Base-by-base conservation (phyloP, 1,140 invertebrate species). In the Lysiphlebus fabarum region DNA sequence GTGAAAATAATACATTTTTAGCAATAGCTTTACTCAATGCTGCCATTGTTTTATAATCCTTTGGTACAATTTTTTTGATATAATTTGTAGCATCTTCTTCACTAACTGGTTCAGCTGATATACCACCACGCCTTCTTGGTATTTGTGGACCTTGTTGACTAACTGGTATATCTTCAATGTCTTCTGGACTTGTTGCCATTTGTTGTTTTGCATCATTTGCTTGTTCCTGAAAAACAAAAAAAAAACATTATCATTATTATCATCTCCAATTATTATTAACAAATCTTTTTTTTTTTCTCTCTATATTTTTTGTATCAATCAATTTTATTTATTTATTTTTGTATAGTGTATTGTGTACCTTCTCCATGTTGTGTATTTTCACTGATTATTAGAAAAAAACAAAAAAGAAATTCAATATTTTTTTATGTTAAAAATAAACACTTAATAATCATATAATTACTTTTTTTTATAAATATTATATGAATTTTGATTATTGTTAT, bases 41-140 rank as follows among this genome's bases (percentile, higher is more conserved):
- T 56, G 92, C 95, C 94, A 98, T 99, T n/a, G 96, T 99, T 78
- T 98, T 98, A 80, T 99, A 98, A 79, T 99, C 97, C 81, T 99
- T 99, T 59, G 97, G 97, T 65, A 99, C 96, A 62, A 98, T 92
- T 86, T 98, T 98, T 81, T 98, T 98, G 43, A 98, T 95, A 81
- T 98, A 99, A 71, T 91, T 95, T 53, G 94, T 92, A 53, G 95
- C 95, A 84, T 98, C 96, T 80, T 98, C 96, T 78, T 98, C 96
- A 38, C 91, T 91, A 53, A 98, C 95, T 3, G 95, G 95, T 73
- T 99, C 96, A 6, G 96, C 95, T 56, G 92, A 96, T 65, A 99
- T 96, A 49, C 94, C 96, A 17, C 95, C 95, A 50, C 95, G 84
- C 56, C 95, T 83, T 49, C 91, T 82, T 7, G 87, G 87, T 1